Conservation (phyloP, 2,888 invertebrate species). For the Luperina testacea region DNA sequence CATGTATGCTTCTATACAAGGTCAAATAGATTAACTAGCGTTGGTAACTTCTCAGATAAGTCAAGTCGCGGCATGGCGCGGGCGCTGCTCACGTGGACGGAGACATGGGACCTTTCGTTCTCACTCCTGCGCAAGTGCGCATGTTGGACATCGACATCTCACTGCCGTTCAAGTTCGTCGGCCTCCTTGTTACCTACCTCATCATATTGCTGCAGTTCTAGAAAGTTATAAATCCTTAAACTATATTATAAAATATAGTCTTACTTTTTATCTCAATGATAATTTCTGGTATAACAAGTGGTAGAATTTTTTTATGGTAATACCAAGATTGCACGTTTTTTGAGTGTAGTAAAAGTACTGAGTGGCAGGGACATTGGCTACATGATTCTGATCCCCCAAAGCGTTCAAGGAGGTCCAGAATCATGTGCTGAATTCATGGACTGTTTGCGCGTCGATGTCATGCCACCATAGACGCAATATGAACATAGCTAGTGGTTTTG, state of each 20-base stretch:
- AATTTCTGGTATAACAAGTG: neutral
- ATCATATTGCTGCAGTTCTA: constrained; percentile 83
- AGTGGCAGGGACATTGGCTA: neutral
- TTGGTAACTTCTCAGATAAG: constrained; percentile 76
- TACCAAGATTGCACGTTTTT: constrained; percentile 34
- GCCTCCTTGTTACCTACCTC: constrained; percentile 80
- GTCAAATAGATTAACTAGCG: neutral
- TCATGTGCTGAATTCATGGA: too few species aligned
- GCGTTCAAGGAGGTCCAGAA: neutral
- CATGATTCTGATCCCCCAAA: neutral
- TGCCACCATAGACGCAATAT: neutral
- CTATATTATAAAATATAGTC: neutral
- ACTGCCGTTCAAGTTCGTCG: constrained; percentile 82
- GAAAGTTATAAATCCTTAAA: constrained; percentile 76
- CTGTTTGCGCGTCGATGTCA: too few species aligned
- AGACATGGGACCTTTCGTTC: constrained; percentile 81
- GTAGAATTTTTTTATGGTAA: neutral
- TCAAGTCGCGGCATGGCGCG: constrained; percentile 77
- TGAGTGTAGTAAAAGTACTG: constrained; percentile 8
- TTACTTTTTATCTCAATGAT: neutral
- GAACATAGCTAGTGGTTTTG: neutral
- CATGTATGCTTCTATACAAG: neutral
- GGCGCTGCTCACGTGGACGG: constrained; percentile 79
- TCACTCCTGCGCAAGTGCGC: constrained; percentile 82
- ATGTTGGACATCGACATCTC: constrained; percentile 83